Conservation (phyloP, 2,888 invertebrate species). For the Callyntrura sp. region DNA sequence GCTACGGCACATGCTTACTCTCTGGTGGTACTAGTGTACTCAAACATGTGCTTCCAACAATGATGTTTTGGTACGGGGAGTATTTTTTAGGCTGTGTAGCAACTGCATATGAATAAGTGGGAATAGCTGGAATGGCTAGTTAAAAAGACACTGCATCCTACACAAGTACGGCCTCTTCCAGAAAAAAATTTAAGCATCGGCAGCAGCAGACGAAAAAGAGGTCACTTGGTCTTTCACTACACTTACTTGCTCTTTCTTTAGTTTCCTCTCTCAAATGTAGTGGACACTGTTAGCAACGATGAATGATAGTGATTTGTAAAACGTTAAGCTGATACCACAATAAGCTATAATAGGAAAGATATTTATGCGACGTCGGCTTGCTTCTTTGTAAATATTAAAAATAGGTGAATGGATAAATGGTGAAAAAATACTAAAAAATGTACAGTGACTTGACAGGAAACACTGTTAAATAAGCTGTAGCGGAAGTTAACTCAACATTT, state of each 20-base stretch:
- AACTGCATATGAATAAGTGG: conserved; percentile 46
- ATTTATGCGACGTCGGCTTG: neutral
- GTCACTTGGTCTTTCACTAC: neutral
- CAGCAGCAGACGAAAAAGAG: neutral
- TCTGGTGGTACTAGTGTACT: conserved; percentile 4
- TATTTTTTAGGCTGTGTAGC: conserved; percentile 51
- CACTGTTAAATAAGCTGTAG: neutral
- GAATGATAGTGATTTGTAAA: neutral
- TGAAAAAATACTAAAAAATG: too few species aligned
- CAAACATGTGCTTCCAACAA: conserved; percentile 1
- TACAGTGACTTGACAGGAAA: neutral
- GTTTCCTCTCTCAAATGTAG: conserved; percentile 27
- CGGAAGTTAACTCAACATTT: too few species aligned
- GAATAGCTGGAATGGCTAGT: conserved; percentile 5
- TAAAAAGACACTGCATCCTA: conserved; percentile 22
- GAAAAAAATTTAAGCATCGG: neutral
- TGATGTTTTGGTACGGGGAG: neutral
- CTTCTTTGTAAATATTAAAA: conserved; percentile 12
- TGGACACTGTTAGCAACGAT: neutral
- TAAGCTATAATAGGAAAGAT: neutral
- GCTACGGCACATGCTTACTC: neutral
- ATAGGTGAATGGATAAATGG: conserved; percentile 22
- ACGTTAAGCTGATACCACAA: too few species aligned
- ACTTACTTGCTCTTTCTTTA: conserved; percentile 37
- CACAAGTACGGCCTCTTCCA: conserved; percentile 59